Conservation (phyloP, 2,888 invertebrate species). For the Entomobrya proxima region DNA sequence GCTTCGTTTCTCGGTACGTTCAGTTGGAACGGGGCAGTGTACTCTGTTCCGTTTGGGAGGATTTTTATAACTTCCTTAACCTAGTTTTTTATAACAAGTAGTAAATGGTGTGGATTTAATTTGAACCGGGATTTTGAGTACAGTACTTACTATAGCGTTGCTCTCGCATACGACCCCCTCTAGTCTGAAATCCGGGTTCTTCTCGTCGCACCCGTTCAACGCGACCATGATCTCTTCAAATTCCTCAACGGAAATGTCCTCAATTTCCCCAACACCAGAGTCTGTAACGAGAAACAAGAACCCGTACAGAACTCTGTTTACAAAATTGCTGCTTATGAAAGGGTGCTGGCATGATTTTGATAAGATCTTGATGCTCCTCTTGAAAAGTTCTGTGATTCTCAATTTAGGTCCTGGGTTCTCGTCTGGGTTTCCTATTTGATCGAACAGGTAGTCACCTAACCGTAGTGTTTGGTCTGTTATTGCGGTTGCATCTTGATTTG, state of each 20-base stretch:
- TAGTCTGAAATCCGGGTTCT: conserved; percentile 61
- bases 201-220: conserved; percentile 64
- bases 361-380: conserved; percentile 66
- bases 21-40: conserved; percentile 48
- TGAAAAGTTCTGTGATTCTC: conserved; percentile 62
- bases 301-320: conserved; percentile 66
- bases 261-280: conserved; percentile 67
- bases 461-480: conserved; percentile 67
- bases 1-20: background rate
- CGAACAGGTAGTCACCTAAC: conserved; percentile 66
- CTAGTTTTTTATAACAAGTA: conserved; percentile 24
- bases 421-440: conserved; percentile 55
- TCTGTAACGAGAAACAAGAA: conserved; percentile 70
- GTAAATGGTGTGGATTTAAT: conserved; percentile 30
- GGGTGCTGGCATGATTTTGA: conserved; percentile 66
- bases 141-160: conserved; percentile 61
- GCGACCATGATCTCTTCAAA: conserved; percentile 71
- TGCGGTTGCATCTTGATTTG: background rate
- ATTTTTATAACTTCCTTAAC: conserved; percentile 64
- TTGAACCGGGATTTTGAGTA: background rate
- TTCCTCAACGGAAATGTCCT: conserved; percentile 70
- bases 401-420: conserved; percentile 59
- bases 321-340: conserved; percentile 64
- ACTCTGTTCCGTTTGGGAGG: conserved; percentile 58
- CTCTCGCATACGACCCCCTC: conserved; percentile 70